A percentile compares a stretch with the other conserved stretches of the same genome.
These are phyloP conservation scores for Caretta caretta DNA, from an alignment of 2,113 vertebrate genomes.

Conservation along the genomic window DNA sequence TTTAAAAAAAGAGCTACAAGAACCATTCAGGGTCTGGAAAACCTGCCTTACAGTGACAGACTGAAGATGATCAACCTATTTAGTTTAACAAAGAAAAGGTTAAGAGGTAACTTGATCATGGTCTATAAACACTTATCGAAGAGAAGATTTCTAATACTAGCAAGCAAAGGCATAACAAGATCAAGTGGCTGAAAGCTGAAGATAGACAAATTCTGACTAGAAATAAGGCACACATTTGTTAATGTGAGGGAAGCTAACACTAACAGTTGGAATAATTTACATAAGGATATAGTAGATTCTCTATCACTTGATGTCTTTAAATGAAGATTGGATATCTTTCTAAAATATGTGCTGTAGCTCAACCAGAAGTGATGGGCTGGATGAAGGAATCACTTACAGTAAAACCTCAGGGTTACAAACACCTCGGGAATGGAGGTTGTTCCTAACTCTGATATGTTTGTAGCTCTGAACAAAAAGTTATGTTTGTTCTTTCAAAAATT, in stretches of 20 bases:
- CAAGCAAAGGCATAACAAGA: not conserved
- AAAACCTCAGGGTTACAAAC: too few relatives aligned
- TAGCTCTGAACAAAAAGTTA: too few relatives aligned
- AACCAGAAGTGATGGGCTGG: not conserved
- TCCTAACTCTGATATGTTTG: too few relatives aligned
- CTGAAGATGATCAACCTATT: not conserved
- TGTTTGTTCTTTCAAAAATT: too few relatives aligned
- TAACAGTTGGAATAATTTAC: not conserved
- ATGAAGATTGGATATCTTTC: not conserved
- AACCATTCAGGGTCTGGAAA: not conserved
- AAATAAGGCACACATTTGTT: not conserved
- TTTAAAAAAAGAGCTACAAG: not conserved
- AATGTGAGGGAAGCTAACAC: not conserved
- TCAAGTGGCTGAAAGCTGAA: conserved; percentile 12
- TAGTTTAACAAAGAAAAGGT: not conserved
- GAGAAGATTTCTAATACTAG: not conserved
- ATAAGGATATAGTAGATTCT: not conserved
- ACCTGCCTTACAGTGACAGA: not conserved
- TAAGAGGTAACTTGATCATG: not conserved
- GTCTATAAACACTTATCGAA: not conserved
- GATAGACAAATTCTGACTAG: not conserved
- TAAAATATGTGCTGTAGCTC: not conserved
- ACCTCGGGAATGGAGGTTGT: too few relatives aligned
- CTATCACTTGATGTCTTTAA: not conserved
- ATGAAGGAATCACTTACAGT: not conserved